Conservation (phyloP, 1,140 invertebrate species). For the Apis cerana region DNA sequence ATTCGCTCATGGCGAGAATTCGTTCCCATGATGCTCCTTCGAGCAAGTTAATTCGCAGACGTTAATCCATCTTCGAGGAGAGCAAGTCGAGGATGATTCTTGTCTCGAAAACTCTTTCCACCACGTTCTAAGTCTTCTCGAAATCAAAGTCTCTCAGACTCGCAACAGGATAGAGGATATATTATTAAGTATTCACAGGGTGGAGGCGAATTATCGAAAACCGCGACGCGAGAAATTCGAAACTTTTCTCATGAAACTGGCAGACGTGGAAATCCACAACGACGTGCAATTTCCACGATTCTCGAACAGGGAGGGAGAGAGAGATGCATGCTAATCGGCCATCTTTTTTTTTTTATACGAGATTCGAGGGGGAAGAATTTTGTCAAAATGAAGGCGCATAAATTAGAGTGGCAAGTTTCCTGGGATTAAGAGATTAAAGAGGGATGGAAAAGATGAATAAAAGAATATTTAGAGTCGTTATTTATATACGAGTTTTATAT, state of each 20-base stretch:
- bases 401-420: too few species aligned
- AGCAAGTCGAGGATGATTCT: constrained; percentile 9
- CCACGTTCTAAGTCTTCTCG: background rate
- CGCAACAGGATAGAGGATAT: constrained; percentile 37
- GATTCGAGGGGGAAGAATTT: too few species aligned
- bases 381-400: too few species aligned
- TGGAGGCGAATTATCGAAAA: constrained; percentile 47
- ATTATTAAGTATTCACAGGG: constrained; percentile 48
- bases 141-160: constrained; percentile 44
- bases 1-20: background rate
- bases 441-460: too few species aligned
- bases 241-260: constrained; percentile 53
- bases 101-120: constrained; percentile 16
- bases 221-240: constrained; percentile 29
- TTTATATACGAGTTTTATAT: too few species aligned
- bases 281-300: too few species aligned
- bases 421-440: too few species aligned
- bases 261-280: background rate
- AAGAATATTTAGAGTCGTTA: too few species aligned
- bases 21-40: background rate
- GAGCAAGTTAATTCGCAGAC: constrained; percentile 11
- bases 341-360: too few species aligned
- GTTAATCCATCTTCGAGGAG: constrained; percentile 1
- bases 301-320: too few species aligned
- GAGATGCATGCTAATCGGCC: constrained; percentile 3